A percentile compares a stretch with the other conserved stretches of the same genome.
These are phyloP conservation scores for Colius striatus DNA, from an alignment of 2,113 vertebrate species.

Conservation along the genomic window DNA sequence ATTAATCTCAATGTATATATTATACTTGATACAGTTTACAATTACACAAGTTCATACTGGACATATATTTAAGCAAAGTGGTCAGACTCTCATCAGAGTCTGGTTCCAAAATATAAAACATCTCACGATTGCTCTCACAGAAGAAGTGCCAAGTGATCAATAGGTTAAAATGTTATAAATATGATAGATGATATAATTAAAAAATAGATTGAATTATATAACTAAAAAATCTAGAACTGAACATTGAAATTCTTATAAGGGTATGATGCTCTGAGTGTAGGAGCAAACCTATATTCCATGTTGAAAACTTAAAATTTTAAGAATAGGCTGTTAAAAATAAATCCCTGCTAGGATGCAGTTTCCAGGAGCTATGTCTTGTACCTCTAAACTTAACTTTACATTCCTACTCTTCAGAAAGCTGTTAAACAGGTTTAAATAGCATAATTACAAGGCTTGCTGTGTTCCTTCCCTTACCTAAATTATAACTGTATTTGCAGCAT, in stretches of 20 bases:
- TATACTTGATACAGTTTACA: neutral
- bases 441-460: neutral
- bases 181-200: neutral
- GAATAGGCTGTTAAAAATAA: neutral
- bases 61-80: neutral
- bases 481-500: neutral
- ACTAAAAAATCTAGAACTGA: neutral
- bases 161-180: neutral
- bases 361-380: neutral
- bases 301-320: neutral
- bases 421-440: neutral
- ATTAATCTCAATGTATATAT: neutral
- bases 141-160: neutral
- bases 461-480: neutral
- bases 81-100: too few species aligned
- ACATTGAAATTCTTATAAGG: rapidly evolving
- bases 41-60: neutral
- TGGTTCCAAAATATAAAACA: too few species aligned
- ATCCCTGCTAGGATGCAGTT: neutral
- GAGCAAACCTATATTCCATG: neutral
- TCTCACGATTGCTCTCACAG: too few species aligned
- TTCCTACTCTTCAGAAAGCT: neutral
- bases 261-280: neutral
- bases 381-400: neutral
- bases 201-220: neutral